phyloP scores from a whole-genome alignment of 2,113 vertebrate species.

The Lipotes vexillifer region DNA sequence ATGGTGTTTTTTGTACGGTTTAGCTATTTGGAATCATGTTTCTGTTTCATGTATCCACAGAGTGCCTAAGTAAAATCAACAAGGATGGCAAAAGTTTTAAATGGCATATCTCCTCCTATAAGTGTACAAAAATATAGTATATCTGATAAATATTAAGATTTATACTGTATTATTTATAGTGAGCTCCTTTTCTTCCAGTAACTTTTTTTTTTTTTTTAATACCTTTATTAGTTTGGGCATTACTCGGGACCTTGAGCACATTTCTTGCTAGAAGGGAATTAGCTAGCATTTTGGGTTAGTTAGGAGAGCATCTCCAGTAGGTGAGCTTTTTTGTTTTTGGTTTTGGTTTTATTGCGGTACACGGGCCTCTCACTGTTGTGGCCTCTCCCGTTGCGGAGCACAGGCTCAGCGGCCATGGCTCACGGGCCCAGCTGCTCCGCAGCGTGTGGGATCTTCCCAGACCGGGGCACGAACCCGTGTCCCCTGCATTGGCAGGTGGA shows the following conservation, averaged over 20 bases:
- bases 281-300: not conserved
- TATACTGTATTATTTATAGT: not conserved
- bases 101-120: not conserved
- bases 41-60: not conserved
- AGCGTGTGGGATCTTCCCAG: too few species aligned
- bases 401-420: too few species aligned
- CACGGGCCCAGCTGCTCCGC: accelerated
- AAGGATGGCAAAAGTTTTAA: not conserved
- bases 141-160: not conserved
- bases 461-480: too few species aligned
- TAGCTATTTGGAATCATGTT: not conserved
- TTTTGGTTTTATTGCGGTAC: not conserved
- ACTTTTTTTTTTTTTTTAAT: not conserved
- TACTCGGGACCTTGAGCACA: not conserved
- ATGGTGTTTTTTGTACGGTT: not conserved
- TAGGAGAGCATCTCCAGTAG: not conserved
- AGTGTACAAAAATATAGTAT: not conserved
- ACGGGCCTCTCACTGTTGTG: too few species aligned
- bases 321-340: not conserved
- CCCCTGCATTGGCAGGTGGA: too few species aligned
- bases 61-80: not conserved
- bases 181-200: not conserved
- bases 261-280: not conserved
- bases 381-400: too few species aligned
- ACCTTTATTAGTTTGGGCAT: not conserved